These are phyloP conservation scores for Carlito syrichta DNA, from an alignment of 2,113 vertebrate genomes.

Conservation along the genomic window DNA sequence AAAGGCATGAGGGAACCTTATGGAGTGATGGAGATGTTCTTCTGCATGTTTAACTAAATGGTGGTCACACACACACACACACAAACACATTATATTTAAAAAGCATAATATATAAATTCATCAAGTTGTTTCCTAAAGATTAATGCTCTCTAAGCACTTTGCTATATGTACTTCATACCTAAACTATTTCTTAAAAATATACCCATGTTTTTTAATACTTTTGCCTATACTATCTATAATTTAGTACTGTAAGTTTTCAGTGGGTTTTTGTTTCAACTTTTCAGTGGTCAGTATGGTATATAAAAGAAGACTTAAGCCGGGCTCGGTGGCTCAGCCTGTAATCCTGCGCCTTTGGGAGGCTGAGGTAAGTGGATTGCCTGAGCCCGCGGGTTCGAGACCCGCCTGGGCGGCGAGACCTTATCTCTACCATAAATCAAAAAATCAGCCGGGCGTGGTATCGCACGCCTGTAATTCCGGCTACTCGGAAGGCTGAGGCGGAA, in stretches of 20 bases:
- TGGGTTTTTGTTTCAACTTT: conserved; percentile 12
- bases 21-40: background rate
- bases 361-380: no score
- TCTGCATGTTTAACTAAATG: background rate
- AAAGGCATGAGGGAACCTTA: background rate
- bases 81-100: background rate
- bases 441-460: no score
- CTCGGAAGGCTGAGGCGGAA: no score
- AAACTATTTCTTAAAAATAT: background rate
- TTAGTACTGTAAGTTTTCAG: background rate
- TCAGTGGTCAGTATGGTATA: background rate
- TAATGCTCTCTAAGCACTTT: background rate
- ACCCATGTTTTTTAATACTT: background rate
- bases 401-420: no score
- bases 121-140: conserved; percentile 9
- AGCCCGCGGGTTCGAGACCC: no score
- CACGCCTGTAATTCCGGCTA: no score
- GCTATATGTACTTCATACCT: background rate
- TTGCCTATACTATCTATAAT: background rate
- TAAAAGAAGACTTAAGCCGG: no score
- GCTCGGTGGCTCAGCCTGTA: no score
- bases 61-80: background rate
- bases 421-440: no score
- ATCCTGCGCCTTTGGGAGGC: no score
- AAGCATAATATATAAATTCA: background rate